Conservation (phyloP, 1,140 invertebrate genomes). For the Bradynema listronoti region DNA sequence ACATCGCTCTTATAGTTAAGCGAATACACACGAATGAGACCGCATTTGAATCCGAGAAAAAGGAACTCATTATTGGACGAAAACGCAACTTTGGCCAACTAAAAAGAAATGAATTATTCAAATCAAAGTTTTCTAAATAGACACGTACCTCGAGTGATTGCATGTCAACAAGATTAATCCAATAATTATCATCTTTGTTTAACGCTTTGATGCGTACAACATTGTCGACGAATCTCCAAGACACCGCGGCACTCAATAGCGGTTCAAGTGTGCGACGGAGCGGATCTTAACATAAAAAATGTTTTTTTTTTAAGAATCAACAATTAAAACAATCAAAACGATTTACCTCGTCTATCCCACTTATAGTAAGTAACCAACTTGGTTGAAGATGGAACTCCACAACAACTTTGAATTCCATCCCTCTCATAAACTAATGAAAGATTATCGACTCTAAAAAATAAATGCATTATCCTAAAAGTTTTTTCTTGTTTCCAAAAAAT, state of each 20-base stretch:
- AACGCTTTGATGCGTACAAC: slow-evolving; percentile 34
- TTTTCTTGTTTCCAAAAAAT: neutral
- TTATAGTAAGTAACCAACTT: slow-evolving; percentile 32
- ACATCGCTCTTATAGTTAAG: slow-evolving; percentile 18
- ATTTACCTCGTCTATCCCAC: slow-evolving; percentile 30
- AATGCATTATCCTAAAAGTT: neutral
- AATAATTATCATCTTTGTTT: slow-evolving; percentile 19
- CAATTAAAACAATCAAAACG: neutral
- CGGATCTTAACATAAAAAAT: slow-evolving; percentile 18
- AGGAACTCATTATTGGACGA: slow-evolving; percentile 28
- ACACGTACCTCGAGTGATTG: slow-evolving; percentile 28
- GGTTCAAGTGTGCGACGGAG: slow-evolving; percentile 35
- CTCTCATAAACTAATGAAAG: slow-evolving; percentile 9
- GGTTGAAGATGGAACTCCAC: slow-evolving; percentile 27
- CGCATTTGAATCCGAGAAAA: slow-evolving; percentile 39
- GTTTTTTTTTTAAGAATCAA: neutral
- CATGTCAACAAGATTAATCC: slow-evolving; percentile 37
- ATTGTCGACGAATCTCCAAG: slow-evolving; percentile 31
- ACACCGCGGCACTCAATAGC: slow-evolving; percentile 30
- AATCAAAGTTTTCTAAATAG: neutral
- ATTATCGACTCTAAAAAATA: neutral
- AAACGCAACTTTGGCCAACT: slow-evolving; percentile 27
- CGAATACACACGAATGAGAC: slow-evolving; percentile 37
- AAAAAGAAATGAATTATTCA: neutral
- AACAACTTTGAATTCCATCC: slow-evolving; percentile 22